phyloP scores from a whole-genome alignment of 2,888 invertebrate species.

The Apomyelois bistriatella region DNA sequence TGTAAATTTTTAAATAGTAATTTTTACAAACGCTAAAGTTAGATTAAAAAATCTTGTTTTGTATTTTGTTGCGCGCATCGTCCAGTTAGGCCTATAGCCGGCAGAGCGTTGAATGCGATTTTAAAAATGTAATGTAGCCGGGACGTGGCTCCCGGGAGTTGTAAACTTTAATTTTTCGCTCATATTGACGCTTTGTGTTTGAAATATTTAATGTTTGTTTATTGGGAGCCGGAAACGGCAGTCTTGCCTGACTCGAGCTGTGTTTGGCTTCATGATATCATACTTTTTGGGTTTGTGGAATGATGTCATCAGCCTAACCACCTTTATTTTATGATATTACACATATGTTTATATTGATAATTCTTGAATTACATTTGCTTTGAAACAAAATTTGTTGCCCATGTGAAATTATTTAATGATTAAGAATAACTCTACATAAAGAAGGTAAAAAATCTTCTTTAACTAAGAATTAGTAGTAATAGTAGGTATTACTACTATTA shows the following conservation, averaged over 20 bases:
- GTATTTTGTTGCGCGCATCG: slow-evolving; percentile 44
- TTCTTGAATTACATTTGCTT: no score
- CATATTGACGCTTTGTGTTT: slow-evolving; percentile 61
- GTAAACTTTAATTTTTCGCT: slow-evolving; percentile 68
- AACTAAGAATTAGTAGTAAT: no score
- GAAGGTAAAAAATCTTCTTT: no score
- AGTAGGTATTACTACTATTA: no score
- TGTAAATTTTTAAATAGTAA: slow-evolving; percentile 78
- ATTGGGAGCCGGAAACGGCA: slow-evolving; percentile 52
- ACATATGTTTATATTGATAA: neutral
- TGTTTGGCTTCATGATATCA: slow-evolving; percentile 55
- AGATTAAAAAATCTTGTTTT: slow-evolving; percentile 76
- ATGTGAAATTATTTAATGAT: no score
- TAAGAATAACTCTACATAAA: no score
- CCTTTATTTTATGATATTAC: neutral
- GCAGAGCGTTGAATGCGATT: slow-evolving; percentile 57
- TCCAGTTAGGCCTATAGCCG: slow-evolving; percentile 71
- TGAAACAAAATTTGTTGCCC: no score
- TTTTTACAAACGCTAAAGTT: slow-evolving; percentile 80
- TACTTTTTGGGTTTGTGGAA: slow-evolving; percentile 23
- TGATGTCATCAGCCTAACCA: slow-evolving; percentile 1
- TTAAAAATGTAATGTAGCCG: slow-evolving; percentile 72
- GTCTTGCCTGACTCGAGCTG: slow-evolving; percentile 42
- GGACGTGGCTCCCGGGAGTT: slow-evolving; percentile 62
- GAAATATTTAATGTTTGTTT: slow-evolving; percentile 70